Base-by-base conservation (phyloP, 2,113 vertebrate species). In the Galemys pyrenaicus region DNA sequence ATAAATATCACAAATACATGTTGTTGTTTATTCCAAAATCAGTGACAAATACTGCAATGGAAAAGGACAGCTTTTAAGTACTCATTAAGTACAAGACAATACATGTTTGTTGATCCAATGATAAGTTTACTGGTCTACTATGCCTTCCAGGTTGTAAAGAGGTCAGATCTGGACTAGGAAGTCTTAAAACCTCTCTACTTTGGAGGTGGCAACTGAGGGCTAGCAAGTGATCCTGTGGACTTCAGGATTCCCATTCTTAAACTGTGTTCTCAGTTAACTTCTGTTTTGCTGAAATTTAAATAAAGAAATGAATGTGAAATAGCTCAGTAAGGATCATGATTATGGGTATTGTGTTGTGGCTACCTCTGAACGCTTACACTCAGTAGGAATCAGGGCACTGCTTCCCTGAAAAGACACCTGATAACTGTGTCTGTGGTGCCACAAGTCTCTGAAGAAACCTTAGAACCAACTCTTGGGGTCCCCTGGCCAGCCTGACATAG, bases 1-100 rank as follows among this genome's bases (percentile, higher is more conserved):
- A 83, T 85, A 89, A 71, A 54, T 68, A 92, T 74, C 19, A 84
- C 24, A 84, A 49, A 83, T 87, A 49, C 49, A 65, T 90, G 28
- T 64, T 11, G 44, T 44, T 8, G 46, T 64, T 30, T 46, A 71
- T 22, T 9, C 7, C 20, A 84, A 67, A 81, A 86, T 64, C 82
- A 70, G 3, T 22, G 24, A 41, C 75, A 93, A 88, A 32, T 17
- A 5, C 6, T 83, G 4, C 22, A 78, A 87, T 60, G 22, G 39
- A 82, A 77, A 89, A 96, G 32, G 13, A 44, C 3, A 49, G 9
- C 68, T 93, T 95, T 49, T 49, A 49, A 13, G 46, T 49, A 49
- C 20, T 64, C 51, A 92, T 56, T 84, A 82, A 86, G 44, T 41
- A 68, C 60, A 5, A 37, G 41, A 8, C 11, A 64, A n/a, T 83